Percentiles rank a stretch among this genome's conserved stretches.
Conservation (phyloP, 2,888 invertebrate genomes). For the Pristionchus mayeri region DNA sequence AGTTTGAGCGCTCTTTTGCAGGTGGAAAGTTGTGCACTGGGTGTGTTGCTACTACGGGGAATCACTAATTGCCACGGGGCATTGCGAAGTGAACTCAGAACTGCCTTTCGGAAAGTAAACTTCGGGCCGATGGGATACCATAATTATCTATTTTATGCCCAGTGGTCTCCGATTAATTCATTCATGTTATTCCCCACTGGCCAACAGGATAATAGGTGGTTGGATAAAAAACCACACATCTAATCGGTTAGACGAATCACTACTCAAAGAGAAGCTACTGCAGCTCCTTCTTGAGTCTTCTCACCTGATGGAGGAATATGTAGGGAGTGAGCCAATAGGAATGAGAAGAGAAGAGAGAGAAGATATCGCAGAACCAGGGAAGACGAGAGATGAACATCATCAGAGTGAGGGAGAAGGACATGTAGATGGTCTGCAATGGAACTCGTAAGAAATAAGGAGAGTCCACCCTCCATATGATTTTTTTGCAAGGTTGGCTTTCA, state of each 20-base stretch:
- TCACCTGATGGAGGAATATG: constrained; percentile 12
- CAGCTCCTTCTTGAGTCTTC: too few species aligned
- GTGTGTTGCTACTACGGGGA: not conserved
- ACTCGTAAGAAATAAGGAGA: too few species aligned
- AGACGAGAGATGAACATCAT: constrained; percentile 21
- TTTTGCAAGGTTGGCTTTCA: too few species aligned
- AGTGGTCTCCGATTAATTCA: not conserved
- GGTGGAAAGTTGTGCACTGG: not conserved
- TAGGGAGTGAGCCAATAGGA: constrained; percentile 32
- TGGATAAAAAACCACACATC: too few species aligned
- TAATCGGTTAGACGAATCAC: too few species aligned
- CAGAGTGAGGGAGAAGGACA: not conserved
- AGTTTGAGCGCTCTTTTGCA: not conserved
- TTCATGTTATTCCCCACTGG: too few species aligned
- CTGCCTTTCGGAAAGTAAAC: too few species aligned
- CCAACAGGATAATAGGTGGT: too few species aligned
- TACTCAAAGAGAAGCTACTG: too few species aligned
- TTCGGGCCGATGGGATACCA: too few species aligned
- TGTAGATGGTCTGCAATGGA: constrained; percentile 14
- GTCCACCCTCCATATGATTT: too few species aligned
- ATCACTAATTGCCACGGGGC: not conserved
- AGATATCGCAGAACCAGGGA: constrained; percentile 14
- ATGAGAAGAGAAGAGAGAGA: not conserved
- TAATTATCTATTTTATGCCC: not conserved
- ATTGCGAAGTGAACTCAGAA: too few species aligned